These are phyloP conservation scores for Ictalurus punctatus DNA, from an alignment of 2,113 vertebrate species.

Conservation along the genomic window DNA sequence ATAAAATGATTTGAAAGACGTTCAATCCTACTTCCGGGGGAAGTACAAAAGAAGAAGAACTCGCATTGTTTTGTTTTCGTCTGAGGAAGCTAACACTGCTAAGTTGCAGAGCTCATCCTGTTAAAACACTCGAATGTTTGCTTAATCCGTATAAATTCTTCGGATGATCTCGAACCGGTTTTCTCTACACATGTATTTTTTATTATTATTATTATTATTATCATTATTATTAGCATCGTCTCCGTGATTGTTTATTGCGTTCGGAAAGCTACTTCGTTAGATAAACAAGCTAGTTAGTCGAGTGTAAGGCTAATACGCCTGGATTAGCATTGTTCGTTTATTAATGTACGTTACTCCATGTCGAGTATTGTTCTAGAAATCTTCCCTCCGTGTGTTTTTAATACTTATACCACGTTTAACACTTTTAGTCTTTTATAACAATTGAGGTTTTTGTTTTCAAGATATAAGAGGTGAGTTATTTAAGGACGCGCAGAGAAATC, in stretches of 20 bases:
- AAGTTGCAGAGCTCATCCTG: not conserved
- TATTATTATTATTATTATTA: too few species aligned
- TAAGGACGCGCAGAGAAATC: not conserved
- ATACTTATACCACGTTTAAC: not conserved
- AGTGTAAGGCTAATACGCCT: not conserved
- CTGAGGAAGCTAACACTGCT: not conserved
- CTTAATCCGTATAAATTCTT: not conserved
- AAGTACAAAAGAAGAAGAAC: slow-evolving; percentile 3
- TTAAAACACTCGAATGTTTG: too few species aligned
- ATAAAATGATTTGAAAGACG: not conserved
- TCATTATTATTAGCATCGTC: too few species aligned
- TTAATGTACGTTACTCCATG: not conserved
- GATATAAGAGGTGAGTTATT: slow-evolving; percentile 1
- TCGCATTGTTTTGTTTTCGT: slow-evolving; percentile 11
- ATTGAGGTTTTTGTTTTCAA: not conserved
- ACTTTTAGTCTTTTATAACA: not conserved
- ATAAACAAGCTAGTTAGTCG: not conserved
- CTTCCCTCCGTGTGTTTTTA: too few species aligned
- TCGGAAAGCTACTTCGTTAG: not conserved
- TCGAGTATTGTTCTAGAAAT: too few species aligned
- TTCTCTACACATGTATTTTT: not conserved
- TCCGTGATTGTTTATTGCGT: not conserved
- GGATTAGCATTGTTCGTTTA: not conserved
- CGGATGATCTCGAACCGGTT: not conserved
- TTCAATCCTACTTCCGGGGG: not conserved